These are phyloP conservation scores for Alosa sapidissima DNA, from an alignment of 2,797 vertebrate species.

Conservation along the genomic window DNA sequence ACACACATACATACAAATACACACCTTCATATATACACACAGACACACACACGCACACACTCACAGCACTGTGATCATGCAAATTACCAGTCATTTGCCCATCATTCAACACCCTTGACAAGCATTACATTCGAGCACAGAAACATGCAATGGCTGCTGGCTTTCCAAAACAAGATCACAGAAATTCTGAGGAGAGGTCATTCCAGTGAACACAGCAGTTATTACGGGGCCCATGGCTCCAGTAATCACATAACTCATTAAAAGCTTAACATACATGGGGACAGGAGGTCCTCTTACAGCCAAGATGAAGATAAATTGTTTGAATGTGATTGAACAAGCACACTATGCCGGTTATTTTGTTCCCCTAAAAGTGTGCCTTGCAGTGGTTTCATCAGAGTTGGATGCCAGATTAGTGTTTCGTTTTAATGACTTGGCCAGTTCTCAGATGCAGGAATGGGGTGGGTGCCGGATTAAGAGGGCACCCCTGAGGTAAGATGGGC, in stretches of 20 bases:
- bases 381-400: neutral
- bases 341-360: neutral
- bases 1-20: conserved; percentile 40
- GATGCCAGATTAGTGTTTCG: neutral
- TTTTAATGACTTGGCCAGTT: conserved; percentile 1
- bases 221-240: neutral
- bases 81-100: conserved; percentile 12
- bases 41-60: neutral
- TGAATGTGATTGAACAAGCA: neutral
- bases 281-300: neutral
- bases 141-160: conserved; percentile 57
- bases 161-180: neutral
- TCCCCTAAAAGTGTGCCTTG: neutral
- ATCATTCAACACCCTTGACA: conserved; percentile 33
- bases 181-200: conserved; percentile 8
- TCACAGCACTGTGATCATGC: neutral
- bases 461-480: neutral
- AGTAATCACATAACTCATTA: neutral
- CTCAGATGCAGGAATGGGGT: neutral
- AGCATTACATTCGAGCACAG: conserved; percentile 47
- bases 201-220: neutral
- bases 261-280: neutral
- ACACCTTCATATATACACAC: neutral
- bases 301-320: neutral
- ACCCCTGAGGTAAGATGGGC: neutral